These are phyloP conservation scores for Tinea pellionella DNA, from an alignment of 2,888 invertebrate genomes.

Conservation along the genomic window DNA sequence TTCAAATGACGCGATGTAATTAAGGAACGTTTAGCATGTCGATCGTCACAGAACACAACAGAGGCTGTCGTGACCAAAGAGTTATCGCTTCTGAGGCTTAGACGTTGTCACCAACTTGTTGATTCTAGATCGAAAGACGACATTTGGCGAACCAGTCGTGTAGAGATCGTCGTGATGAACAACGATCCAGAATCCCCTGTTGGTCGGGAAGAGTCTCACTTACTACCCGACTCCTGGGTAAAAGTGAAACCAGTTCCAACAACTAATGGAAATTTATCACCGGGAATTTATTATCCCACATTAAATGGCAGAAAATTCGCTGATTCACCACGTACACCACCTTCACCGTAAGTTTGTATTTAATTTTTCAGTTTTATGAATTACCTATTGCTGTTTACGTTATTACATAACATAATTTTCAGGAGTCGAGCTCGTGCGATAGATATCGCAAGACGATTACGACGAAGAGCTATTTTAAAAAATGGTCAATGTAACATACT, in stretches of 20 bases:
- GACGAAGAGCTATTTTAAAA: constrained; percentile 89
- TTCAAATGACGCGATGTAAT: not conserved
- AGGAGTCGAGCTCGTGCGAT: constrained; percentile 78
- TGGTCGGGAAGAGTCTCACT: constrained; percentile 57
- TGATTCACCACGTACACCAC: not conserved
- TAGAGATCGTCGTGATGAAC: constrained; percentile 41
- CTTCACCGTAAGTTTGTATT: constrained; percentile 74
- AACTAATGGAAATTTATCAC: constrained; percentile 56
- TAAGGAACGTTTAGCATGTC: constrained; percentile 5
- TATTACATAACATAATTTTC: constrained; percentile 32
- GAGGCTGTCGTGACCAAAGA: constrained; percentile 59
- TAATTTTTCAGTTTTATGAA: constrained; percentile 76
- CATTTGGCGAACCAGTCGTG: constrained; percentile 20
- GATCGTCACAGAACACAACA: constrained; percentile 17
- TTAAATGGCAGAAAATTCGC: constrained; percentile 22
- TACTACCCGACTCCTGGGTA: constrained; percentile 64
- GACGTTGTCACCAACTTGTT: constrained; percentile 38
- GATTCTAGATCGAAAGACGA: constrained; percentile 40
- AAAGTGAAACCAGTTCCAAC: constrained; percentile 51
- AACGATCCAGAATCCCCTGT: constrained; percentile 58
- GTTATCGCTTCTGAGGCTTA: constrained; percentile 65
- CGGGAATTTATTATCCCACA: constrained; percentile 60
- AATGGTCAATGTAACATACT: constrained; percentile 97
- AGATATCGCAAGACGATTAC: constrained; percentile 75
- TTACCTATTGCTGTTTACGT: constrained; percentile 20